Evolutionary conservation across 1,140 invertebrate genomes (phyloP), one percentile per base, ranked within the genome.

Genomic region (Brevipalpus yothersi): DNA sequence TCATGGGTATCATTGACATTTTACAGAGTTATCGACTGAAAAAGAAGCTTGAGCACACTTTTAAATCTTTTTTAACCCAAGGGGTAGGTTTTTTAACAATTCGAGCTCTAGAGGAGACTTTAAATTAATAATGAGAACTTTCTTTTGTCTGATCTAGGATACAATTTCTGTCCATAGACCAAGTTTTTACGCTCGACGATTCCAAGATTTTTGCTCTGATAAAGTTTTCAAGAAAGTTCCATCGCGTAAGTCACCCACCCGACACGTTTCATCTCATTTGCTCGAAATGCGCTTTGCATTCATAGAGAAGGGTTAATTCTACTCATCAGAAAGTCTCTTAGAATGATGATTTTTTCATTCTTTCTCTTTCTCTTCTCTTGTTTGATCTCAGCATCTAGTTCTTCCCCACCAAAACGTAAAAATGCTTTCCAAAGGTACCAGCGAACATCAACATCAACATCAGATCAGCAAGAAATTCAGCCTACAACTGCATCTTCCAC

Each of bases 1-100:
- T 91, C 73, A 76, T 98, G 60, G 94, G 94, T 69, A 84, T 98
- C 67, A 98, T 98, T 68, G 93, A 98, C 72, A 98, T 98, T 71
- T 77, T 98, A 62, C 93, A 98, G 77, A 93, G 87, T 67, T 98
- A 96, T 73, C 78, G 91, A 60, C 77, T 97, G 39, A 84, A 88
- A 69, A 97, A 98, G 75, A 95, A 95, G 73, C 75, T 97, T 60
- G 93, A 98, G 73, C 93, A 98, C 72, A 94, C 90, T 12, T 86
- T 89, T 77, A 97, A 97, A 74, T 84, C 88, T 63, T 88, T 97
- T 76, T 84, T 97, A 67, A 89, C 95, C 69, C 93, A 98, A 75
- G 90, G 88, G 70, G 86, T 90, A 76, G 80, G 82, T 80, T 57
- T 45, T 61, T 53, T 56, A 59, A 60, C 5, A 1, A 51, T 17